A percentile compares a stretch with the other conserved stretches of the same genome.
phyloP scores from a whole-genome alignment of 2,113 vertebrate genomes.

The Percina caprodes region DNA sequence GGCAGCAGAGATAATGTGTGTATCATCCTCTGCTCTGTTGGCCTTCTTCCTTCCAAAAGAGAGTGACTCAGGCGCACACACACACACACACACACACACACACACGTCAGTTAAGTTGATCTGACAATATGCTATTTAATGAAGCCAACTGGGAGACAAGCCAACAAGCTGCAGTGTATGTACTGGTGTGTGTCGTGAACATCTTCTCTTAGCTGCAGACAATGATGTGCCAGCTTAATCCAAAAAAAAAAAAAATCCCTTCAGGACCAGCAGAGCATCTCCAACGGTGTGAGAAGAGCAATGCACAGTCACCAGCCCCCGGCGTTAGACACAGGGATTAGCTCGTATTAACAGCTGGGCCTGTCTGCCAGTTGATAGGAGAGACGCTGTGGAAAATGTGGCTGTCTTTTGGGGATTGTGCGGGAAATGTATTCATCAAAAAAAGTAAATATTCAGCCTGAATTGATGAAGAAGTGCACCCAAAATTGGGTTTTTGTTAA shows the following conservation, averaged over 20 bases:
- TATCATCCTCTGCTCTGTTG: constrained; percentile 44
- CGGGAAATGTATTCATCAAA: constrained; percentile 44
- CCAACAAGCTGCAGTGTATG: constrained; percentile 20
- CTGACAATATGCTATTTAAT: constrained; percentile 64
- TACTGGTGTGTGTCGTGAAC: constrained; percentile 41
- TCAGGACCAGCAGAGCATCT: constrained; percentile 56
- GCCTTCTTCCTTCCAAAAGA: constrained; percentile 42
- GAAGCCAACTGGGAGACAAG: constrained; percentile 55
- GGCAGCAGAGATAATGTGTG: constrained; percentile 5
- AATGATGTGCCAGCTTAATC: constrained; percentile 61
- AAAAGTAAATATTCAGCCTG: constrained; percentile 1
- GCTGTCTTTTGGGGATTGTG: constrained; percentile 31
- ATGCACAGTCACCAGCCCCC: constrained; percentile 41
- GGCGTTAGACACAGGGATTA: constrained; percentile 66
- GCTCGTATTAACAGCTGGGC: constrained; percentile 63
- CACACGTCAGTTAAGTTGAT: constrained; percentile 42
- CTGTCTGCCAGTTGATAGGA: constrained; percentile 49
- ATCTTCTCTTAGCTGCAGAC: constrained; percentile 51
- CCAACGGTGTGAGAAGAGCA: constrained; percentile 30
- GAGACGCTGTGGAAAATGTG: constrained; percentile 31
- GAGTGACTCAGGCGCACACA: constrained; percentile 42
- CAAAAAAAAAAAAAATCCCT: constrained; percentile 53
- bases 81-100: constrained; percentile 7
- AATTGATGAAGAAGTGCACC: constrained; percentile 7
- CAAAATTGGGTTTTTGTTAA: constrained; percentile 7